Evolutionary conservation across 1,140 invertebrate genomes (phyloP).

Genomic region (silkworm (Bombyx mori)): ASM3026992v2 NC_085129.1:7220001-7220500

Average conservation of each 20-base stretch:
- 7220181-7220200: no score
- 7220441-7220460: conserved; percentile 13
- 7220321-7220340: conserved; percentile 1
- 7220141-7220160: no score
- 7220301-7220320: conserved; percentile 5
- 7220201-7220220: no score
- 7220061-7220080: no score
- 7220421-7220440: conserved; percentile 14
- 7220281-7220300: conserved; percentile 1
- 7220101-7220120: no score
- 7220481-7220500: conserved; percentile 3
- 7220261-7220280: conserved; percentile 3
- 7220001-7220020: no score
- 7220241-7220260: neutral
- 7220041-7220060: no score
- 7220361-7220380: conserved; percentile 3
- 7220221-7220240: no score
- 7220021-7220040: no score
- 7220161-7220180: no score
- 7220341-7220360: conserved; percentile 4
- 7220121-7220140: no score
- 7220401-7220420: conserved; percentile 14
- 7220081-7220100: no score
- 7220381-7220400: neutral
- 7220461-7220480: conserved; percentile 17